phyloP scores from a whole-genome alignment of 2,888 invertebrate genomes.

The Drosophila buzzatii region DNA sequence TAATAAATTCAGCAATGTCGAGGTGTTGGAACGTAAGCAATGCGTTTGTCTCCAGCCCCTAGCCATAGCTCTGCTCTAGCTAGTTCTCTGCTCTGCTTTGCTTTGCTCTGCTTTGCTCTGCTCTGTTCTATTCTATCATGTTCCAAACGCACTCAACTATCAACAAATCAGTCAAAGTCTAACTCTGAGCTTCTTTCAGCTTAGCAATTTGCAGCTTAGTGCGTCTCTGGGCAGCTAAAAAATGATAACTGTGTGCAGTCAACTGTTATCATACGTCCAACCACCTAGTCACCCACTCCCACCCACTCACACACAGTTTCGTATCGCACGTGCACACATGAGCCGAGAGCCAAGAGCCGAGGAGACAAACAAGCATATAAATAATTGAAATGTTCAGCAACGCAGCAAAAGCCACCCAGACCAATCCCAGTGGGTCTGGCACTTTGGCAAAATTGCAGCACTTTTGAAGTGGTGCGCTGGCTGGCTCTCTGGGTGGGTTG shows the following conservation, averaged over 20 bases:
- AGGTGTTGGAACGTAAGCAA: conserved; percentile 47
- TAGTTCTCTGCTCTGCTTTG: background rate
- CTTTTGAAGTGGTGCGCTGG: conserved; percentile 44
- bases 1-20: conserved; percentile 60
- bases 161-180: conserved; percentile 75
- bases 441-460: conserved; percentile 74
- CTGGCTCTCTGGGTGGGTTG: conserved; percentile 5
- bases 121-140: conserved; percentile 10
- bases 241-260: conserved; percentile 73
- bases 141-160: conserved; percentile 65
- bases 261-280: conserved; percentile 65
- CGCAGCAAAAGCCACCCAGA: conserved; percentile 22
- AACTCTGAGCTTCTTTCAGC: conserved; percentile 31
- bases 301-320: background rate
- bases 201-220: conserved; percentile 58
- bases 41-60: background rate
- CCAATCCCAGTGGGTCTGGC: conserved; percentile 30
- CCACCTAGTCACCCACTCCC: background rate
- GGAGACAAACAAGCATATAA: conserved; percentile 77
- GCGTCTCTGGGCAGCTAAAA: conserved; percentile 53
- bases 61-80: background rate
- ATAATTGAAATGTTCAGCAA: conserved; percentile 77
- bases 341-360: conserved; percentile 4
- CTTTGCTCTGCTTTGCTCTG: background rate
- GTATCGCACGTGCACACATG: conserved; percentile 54